Evolutionary conservation across 37 sponge, comb jelly and placozoan species (phyloP).

Genomic region (Eunapius fragilis): DNA sequence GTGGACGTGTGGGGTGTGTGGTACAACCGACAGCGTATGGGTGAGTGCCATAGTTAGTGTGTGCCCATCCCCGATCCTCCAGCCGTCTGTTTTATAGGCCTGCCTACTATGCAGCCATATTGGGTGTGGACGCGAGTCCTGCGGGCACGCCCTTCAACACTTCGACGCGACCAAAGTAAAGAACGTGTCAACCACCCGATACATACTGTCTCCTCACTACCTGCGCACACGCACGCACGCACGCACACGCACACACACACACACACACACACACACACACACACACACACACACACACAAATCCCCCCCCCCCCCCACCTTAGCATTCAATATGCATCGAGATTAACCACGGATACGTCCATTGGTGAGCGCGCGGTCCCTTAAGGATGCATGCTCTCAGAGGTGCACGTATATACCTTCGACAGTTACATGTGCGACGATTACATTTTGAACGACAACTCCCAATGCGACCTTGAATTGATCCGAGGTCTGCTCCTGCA

Average conservation of each 20-base stretch:
- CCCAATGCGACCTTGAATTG: slow-evolving; percentile 33
- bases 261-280: no score
- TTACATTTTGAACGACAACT: slow-evolving; percentile 49
- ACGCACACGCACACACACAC: no score
- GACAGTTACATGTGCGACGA: slow-evolving; percentile 61
- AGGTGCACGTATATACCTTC: neutral
- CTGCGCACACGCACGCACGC: neutral
- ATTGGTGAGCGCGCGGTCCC: slow-evolving; percentile 38
- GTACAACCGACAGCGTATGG: slow-evolving; percentile 74
- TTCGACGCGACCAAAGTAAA: slow-evolving; percentile 48
- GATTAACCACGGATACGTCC: slow-evolving; percentile 39
- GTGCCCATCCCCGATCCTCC: neutral
- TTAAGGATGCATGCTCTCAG: neutral
- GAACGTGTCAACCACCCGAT: neutral
- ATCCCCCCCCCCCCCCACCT: neutral
- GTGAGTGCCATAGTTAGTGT: slow-evolving; percentile 17
- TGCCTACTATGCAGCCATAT: slow-evolving; percentile 68
- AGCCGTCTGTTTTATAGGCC: slow-evolving; percentile 34
- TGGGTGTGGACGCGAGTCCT: slow-evolving; percentile 61
- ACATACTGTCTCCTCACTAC: neutral
- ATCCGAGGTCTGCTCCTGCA: slow-evolving; percentile 37
- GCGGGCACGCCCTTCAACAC: slow-evolving; percentile 65
- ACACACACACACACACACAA: no score
- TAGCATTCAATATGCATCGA: slow-evolving; percentile 61
- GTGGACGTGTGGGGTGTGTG: slow-evolving; percentile 69